These are phyloP conservation scores for Hofmannophila pseudospretella DNA, from an alignment of 2,888 invertebrate genomes.

Conservation along the genomic window DNA sequence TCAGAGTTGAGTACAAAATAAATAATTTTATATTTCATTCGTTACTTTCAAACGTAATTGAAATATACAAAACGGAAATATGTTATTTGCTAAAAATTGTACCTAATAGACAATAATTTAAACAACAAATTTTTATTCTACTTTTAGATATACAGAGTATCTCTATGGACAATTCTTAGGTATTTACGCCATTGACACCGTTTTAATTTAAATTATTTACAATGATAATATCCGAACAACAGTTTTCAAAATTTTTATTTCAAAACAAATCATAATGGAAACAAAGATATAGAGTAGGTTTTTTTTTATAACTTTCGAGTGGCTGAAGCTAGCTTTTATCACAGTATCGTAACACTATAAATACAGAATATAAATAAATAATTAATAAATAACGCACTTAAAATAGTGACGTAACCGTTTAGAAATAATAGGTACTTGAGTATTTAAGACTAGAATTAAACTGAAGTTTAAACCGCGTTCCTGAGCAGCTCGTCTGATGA, in stretches of 20 bases:
- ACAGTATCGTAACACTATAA: constrained; percentile 59
- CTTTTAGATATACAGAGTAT: constrained; percentile 34
- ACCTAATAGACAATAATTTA: constrained; percentile 14
- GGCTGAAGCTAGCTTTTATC: constrained; percentile 37
- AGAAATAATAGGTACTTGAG: constrained; percentile 29
- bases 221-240: constrained; percentile 35
- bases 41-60: neutral
- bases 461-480: constrained; percentile 50
- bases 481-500: constrained; percentile 76
- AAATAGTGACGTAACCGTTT: constrained; percentile 32
- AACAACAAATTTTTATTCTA: constrained; percentile 19
- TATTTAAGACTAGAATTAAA: constrained; percentile 21
- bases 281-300: neutral
- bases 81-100: constrained; percentile 6
- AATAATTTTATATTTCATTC: neutral
- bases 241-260: constrained; percentile 12
- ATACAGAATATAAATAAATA: constrained; percentile 33
- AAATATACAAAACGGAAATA: neutral
- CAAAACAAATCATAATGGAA: neutral
- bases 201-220: constrained; percentile 51
- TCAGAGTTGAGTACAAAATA: neutral
- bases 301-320: constrained; percentile 13
- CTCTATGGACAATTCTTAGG: constrained; percentile 55
- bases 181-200: constrained; percentile 36
- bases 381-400: constrained; percentile 25